Conservation (phyloP, 2,113 vertebrate genomes). For the Crotalus tigris region DNA sequence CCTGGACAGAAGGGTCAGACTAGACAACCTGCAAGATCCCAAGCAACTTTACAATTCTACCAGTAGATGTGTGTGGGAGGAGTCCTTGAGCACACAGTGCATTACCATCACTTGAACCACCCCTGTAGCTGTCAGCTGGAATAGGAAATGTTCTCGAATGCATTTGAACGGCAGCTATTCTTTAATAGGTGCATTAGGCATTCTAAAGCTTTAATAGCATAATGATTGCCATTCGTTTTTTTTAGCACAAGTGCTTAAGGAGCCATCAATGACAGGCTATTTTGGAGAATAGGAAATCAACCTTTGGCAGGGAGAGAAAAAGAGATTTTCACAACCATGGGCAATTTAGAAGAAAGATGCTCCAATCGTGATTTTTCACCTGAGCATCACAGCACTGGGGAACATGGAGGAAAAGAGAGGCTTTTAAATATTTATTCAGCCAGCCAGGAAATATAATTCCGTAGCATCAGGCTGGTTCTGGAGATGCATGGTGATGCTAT, state of each 20-base stretch:
- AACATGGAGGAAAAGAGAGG: neutral
- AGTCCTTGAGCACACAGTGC: neutral
- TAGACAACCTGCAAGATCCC: neutral
- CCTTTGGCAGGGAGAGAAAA: neutral
- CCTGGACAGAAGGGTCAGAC: neutral
- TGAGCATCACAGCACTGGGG: neutral
- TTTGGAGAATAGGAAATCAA: neutral
- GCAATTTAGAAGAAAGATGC: neutral
- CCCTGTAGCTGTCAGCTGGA: neutral
- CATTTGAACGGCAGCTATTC: neutral
- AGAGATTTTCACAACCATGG: neutral
- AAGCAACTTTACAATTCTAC: neutral
- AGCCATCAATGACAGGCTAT: neutral
- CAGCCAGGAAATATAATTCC: neutral
- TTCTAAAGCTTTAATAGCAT: neutral
- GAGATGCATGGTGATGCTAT: neutral
- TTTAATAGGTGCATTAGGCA: neutral
- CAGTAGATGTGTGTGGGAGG: neutral
- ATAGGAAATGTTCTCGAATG: neutral
- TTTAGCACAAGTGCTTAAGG: neutral
- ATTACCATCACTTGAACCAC: neutral
- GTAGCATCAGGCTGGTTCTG: neutral
- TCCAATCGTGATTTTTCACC: neutral
- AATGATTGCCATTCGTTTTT: neutral
- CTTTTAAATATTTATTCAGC: neutral